These are phyloP conservation scores for Dipus sagitta DNA, from an alignment of 2,797 vertebrate species.

Conservation along the genomic window DNA sequence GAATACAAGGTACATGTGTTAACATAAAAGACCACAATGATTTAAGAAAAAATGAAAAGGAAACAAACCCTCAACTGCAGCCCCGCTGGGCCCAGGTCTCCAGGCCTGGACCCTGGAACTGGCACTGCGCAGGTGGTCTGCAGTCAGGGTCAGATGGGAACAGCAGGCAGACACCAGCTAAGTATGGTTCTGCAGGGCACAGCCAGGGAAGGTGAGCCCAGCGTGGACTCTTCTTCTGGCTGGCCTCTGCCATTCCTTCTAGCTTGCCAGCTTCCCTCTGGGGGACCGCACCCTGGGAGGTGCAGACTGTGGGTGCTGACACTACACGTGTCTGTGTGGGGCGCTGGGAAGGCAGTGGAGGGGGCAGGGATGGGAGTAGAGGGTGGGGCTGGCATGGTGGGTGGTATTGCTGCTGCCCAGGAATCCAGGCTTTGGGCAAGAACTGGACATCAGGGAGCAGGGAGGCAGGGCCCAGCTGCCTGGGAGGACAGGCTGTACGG, in stretches of 20 bases:
- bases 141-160: too few relatives aligned
- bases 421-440: too few relatives aligned
- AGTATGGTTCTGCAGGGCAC: neutral
- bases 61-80: too few relatives aligned
- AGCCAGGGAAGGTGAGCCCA: neutral
- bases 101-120: too few relatives aligned
- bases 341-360: too few relatives aligned
- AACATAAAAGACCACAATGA: neutral
- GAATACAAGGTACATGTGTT: neutral
- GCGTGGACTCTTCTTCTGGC: too few relatives aligned
- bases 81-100: neutral
- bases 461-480: neutral
- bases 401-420: neutral
- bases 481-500: neutral
- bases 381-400: neutral
- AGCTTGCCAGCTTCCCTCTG: neutral
- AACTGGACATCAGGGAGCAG: neutral
- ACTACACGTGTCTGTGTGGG: accelerated
- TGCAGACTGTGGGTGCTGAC: accelerated
- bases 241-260: neutral
- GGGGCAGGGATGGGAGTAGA: too few relatives aligned
- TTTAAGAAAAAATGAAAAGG: neutral
- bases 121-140: too few relatives aligned
- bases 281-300: too few relatives aligned
- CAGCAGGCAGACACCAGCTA: neutral